These are phyloP conservation scores for Cetonia aurata DNA, from an alignment of 2,888 invertebrate genomes.

Conservation along the genomic window DNA sequence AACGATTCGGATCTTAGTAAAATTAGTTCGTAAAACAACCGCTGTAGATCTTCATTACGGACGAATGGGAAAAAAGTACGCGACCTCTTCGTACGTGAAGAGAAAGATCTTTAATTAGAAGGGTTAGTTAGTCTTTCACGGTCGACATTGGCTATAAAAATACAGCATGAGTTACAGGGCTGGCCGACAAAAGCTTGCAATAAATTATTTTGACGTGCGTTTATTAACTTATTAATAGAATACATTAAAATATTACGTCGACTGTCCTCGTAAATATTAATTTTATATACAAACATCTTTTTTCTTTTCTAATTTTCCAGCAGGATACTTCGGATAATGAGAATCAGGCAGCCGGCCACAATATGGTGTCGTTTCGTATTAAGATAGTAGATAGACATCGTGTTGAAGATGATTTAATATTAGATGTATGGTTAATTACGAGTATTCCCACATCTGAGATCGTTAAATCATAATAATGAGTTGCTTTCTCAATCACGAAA, in stretches of 20 bases:
- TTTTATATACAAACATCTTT: constrained; percentile 37
- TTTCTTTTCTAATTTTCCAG: constrained; percentile 38
- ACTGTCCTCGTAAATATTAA: constrained; percentile 51
- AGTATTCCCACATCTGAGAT: too few relatives aligned
- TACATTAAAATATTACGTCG: constrained; percentile 50
- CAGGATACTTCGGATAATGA: constrained; percentile 21
- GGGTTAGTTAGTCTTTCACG: constrained; percentile 19
- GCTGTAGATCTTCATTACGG: not conserved
- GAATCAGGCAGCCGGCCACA: not conserved
- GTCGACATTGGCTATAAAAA: constrained; percentile 14
- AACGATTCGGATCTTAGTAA: constrained; percentile 19
- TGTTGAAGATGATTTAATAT: too few relatives aligned
- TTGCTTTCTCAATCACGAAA: too few relatives aligned
- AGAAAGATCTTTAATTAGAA: constrained; percentile 22
- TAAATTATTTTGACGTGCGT: constrained; percentile 51
- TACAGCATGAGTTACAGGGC: constrained; percentile 6
- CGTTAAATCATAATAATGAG: too few relatives aligned
- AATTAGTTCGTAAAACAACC: constrained; percentile 14
- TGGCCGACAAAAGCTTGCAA: constrained; percentile 20
- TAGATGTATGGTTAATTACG: too few relatives aligned
- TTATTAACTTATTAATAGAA: constrained; percentile 52
- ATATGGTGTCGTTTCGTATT: too few relatives aligned
- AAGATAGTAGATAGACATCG: too few relatives aligned
- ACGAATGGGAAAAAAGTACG: not conserved
- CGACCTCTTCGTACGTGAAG: not conserved